Conservation (phyloP, 2,797 vertebrate species). For the Leuciscus waleckii region DNA sequence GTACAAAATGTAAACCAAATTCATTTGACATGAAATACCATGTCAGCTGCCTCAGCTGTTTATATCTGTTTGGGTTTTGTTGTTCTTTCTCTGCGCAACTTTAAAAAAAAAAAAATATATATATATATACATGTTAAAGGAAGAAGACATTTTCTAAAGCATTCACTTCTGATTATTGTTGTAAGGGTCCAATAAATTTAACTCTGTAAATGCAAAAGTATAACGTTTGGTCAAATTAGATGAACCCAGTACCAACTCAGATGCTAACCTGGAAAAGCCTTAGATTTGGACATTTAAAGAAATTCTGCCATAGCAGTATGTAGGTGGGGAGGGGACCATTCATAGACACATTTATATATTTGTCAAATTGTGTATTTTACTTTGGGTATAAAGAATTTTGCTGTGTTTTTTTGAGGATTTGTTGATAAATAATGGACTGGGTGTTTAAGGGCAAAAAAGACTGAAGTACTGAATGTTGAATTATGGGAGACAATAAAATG, state of each 20-base stretch:
- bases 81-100: neutral
- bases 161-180: neutral
- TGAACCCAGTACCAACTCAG: neutral
- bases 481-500: constrained; percentile 68
- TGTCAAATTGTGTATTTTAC: constrained; percentile 75
- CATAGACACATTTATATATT: constrained; percentile 71
- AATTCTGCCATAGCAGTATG: no score
- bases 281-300: no score
- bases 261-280: neutral
- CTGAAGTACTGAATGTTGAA: constrained; percentile 67
- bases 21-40: constrained; percentile 8
- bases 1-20: constrained; percentile 43
- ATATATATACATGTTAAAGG: neutral
- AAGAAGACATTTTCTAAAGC: neutral
- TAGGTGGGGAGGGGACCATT: constrained; percentile 16
- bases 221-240: neutral
- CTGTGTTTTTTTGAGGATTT: constrained; percentile 64
- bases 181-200: neutral
- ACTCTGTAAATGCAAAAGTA: neutral
- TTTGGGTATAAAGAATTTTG: constrained; percentile 65
- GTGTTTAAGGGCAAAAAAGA: constrained; percentile 65
- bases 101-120: no score
- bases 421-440: constrained; percentile 67
- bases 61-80: neutral
- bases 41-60: constrained; percentile 25